phyloP scores from a whole-genome alignment of 2,888 invertebrate genomes.

The Spodoptera littoralis region DNA sequence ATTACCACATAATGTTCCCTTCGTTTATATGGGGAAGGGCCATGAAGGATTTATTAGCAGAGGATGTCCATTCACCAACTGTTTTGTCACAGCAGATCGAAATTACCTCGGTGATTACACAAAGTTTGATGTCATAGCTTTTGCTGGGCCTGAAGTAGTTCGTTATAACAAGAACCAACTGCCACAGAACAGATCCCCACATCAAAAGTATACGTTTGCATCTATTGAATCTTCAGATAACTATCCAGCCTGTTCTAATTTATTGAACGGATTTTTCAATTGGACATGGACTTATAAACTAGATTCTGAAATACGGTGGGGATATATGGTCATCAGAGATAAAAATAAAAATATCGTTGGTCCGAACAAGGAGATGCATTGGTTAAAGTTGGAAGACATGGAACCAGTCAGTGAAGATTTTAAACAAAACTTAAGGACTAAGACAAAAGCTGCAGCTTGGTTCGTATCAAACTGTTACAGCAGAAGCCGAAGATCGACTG shows the following conservation, averaged over 20 bases:
- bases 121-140: conserved; percentile 74
- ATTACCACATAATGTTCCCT: conserved; percentile 58
- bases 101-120: conserved; percentile 62
- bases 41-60: conserved; percentile 63
- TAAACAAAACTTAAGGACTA: conserved; percentile 57
- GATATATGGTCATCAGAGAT: conserved; percentile 68
- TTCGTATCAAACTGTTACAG: conserved; percentile 63
- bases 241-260: conserved; percentile 63
- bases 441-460: conserved; percentile 66
- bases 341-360: conserved; percentile 60
- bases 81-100: conserved; percentile 71
- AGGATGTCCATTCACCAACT: conserved; percentile 73
- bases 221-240: conserved; percentile 72
- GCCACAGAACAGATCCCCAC: conserved; percentile 59
- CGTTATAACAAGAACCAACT: conserved; percentile 12
- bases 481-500: conserved; percentile 45
- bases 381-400: conserved; percentile 66
- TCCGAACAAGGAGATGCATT: conserved; percentile 67
- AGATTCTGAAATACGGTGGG: conserved; percentile 71
- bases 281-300: conserved; percentile 78
- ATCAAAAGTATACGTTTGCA: conserved; percentile 74
- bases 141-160: conserved; percentile 70
- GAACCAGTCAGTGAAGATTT: conserved; percentile 63
- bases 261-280: conserved; percentile 71
- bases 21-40: conserved; percentile 65